Percentiles rank a stretch among this genome's conserved stretches.
Evolutionary conservation across 2,888 invertebrate genomes (phyloP).

Genomic region (Calliphora vomitoria): DNA sequence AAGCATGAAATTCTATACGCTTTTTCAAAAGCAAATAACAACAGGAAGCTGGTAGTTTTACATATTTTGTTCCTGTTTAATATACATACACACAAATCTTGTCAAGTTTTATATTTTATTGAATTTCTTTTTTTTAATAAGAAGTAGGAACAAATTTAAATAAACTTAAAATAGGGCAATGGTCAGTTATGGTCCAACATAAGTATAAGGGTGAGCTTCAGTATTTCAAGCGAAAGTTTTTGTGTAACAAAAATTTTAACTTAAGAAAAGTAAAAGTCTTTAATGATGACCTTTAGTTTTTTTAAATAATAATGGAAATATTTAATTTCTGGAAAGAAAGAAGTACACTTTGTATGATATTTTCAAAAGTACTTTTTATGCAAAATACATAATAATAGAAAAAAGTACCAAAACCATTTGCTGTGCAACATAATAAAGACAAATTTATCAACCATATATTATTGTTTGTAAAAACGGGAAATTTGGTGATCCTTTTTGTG

Average conservation of each 20-base stretch:
- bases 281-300: too few species aligned
- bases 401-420: too few species aligned
- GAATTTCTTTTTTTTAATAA: not conserved
- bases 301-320: too few species aligned
- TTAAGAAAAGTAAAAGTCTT: not conserved
- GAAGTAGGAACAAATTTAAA: not conserved
- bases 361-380: too few species aligned
- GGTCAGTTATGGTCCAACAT: not conserved
- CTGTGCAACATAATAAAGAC: too few species aligned
- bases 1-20: slow-evolving; percentile 69
- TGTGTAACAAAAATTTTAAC: not conserved
- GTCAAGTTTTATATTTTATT: not conserved
- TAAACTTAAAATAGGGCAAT: not conserved
- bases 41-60: slow-evolving; percentile 58
- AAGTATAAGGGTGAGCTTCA: not conserved
- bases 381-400: too few species aligned
- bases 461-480: too few species aligned
- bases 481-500: too few species aligned
- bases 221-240: not conserved
- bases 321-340: too few species aligned
- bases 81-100: slow-evolving; percentile 1
- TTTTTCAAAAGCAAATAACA: slow-evolving; percentile 14
- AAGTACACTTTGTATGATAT: too few species aligned
- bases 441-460: too few species aligned
- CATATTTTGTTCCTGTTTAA: slow-evolving; percentile 39